Evolutionary conservation across 2,888 invertebrate genomes (phyloP), one percentile per base, ranked within the genome.

Genomic region (Agrilus biguttatus): DNA sequence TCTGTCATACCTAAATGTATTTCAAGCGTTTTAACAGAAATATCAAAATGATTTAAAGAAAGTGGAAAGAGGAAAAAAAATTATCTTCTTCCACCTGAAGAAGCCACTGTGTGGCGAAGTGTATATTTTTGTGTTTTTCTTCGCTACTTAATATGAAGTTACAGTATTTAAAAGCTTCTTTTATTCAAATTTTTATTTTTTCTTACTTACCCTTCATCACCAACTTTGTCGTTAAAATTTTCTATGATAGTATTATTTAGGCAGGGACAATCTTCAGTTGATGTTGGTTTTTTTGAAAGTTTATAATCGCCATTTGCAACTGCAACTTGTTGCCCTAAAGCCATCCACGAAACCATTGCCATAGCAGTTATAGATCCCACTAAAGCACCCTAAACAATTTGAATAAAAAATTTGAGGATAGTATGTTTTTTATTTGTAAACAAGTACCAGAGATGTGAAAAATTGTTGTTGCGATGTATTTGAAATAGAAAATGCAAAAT

Each of bases 241-340:
- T 41, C 33, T 37, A 14, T 6, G 10, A 4, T n/a, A 14, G 51
- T 48, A 32, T 46, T 10, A 35, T 53, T 55, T 14, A 49, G 33
- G 34, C 55, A 55, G 19, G 46, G 49, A 53, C 82, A 82, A n/a
- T 66, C 65, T 10, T 69, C 66, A 0, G 67, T 68, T 12, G 74
- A 75, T 3, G 68, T 66, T 0, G 70, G 65, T 54, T 78, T 71
- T 2, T 47, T 53, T 17, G 63, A 57, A n/a, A 65, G 51, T 6
- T 55, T 50, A 23, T 70, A 62, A 19, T 60, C 51, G 0, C 68
- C 71, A 32, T 59, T 68, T 1, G 69, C 61, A 45, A 73, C 69
- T 1, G 75, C 68, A 10, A 80, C 55, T 59, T 83, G 82, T 1
- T 81, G 77, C 0, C 83, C 82, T 28, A 80, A 68, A 14, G 80